These are phyloP conservation scores for Corynorhinus townsendii DNA, from an alignment of 2,113 vertebrate genomes.

Conservation along the genomic window DNA sequence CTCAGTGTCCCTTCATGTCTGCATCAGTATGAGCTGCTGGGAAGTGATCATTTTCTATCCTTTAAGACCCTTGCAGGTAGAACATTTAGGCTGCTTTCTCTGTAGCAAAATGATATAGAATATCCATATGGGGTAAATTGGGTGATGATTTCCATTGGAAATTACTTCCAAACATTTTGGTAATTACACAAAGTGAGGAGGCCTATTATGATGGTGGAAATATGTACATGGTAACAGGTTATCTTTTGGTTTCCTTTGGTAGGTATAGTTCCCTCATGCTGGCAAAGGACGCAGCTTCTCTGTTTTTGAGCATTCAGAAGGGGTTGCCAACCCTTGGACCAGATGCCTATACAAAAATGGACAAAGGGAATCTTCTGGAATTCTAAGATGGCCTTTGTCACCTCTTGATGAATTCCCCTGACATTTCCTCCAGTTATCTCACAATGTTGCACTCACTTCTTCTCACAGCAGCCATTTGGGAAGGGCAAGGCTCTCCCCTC, in stretches of 20 bases:
- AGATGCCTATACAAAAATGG: neutral
- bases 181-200: neutral
- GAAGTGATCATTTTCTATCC: neutral
- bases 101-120: neutral
- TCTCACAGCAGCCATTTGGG: neutral
- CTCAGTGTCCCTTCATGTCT: neutral
- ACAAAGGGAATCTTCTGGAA: neutral
- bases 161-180: neutral
- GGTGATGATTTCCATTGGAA: neutral
- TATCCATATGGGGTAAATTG: neutral
- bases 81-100: neutral
- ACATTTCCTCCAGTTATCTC: rapidly evolving
- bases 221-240: rapidly evolving
- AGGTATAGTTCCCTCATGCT: no score
- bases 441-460: neutral
- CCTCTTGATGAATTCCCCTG: neutral
- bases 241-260: neutral
- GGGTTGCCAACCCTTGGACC: neutral
- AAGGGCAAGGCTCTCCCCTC: neutral
- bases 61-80: neutral
- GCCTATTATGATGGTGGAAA: neutral
- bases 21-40: neutral
- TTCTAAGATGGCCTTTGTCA: neutral
- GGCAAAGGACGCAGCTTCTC: neutral
- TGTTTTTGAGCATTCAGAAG: neutral